These are phyloP conservation scores for Tetrao urogallus DNA, from an alignment of 2,113 vertebrate genomes.

Conservation along the genomic window DNA sequence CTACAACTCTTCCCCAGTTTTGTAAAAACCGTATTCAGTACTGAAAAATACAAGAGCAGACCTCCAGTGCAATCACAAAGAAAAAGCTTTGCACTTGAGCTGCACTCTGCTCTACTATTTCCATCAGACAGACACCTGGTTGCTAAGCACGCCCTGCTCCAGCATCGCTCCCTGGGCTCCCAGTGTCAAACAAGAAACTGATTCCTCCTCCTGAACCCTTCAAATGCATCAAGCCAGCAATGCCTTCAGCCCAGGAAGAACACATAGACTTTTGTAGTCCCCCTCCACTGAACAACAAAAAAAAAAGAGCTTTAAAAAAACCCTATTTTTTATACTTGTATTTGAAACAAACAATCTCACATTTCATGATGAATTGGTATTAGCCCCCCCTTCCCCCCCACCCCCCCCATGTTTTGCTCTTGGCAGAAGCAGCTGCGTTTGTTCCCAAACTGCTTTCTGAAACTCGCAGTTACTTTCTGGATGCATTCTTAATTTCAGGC, in stretches of 20 bases:
- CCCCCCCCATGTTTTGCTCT: background rate
- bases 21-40: background rate
- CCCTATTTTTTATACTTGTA: background rate
- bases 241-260: background rate
- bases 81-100: background rate
- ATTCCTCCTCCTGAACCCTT: background rate
- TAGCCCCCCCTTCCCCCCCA: background rate
- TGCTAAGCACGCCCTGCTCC: background rate
- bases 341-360: background rate
- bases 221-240: background rate
- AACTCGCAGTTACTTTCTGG: conserved; percentile 14
- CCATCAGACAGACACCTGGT: fast-evolving
- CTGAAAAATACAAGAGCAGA: background rate
- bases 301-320: background rate
- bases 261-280: background rate
- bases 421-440: background rate
- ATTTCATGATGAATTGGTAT: background rate
- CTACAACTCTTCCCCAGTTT: background rate
- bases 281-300: background rate
- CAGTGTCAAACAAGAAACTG: background rate
- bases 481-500: conserved; percentile 15
- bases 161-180: background rate
- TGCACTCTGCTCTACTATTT: background rate
- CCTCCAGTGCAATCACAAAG: background rate
- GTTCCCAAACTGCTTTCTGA: background rate